A percentile compares a stretch with the other conserved stretches of the same genome.
Evolutionary conservation across 2,888 invertebrate genomes (phyloP).

Genomic region (Cantharis nigra): DNA sequence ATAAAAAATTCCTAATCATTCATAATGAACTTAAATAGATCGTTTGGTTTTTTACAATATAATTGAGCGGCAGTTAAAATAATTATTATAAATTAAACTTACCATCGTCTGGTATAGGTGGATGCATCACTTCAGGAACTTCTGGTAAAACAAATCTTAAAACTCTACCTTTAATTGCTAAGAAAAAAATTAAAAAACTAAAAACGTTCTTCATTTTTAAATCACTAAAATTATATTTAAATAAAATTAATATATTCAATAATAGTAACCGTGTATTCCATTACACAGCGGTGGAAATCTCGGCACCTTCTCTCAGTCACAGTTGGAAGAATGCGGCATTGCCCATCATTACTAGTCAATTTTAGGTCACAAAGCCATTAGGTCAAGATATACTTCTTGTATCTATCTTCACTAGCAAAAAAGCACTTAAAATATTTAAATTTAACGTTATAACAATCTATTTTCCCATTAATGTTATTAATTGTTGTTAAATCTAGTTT

Average conservation of each 20-base stretch:
- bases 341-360: conserved; percentile 5
- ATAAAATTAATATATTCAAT: conserved; percentile 7
- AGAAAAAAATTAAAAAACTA: conserved; percentile 4
- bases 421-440: neutral
- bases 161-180: neutral
- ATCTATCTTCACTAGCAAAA: neutral
- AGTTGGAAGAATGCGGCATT: conserved; percentile 17
- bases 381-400: conserved; percentile 19
- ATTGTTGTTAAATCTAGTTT: neutral
- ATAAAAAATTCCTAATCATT: neutral
- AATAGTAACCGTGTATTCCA: neutral
- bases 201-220: conserved; percentile 10
- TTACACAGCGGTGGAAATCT: neutral
- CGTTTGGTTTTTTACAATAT: neutral
- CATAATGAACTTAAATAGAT: neutral
- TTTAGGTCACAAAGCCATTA: conserved; percentile 23
- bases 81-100: conserved; percentile 31
- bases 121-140: conserved; percentile 56
- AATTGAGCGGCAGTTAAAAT: neutral
- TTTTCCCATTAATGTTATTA: neutral
- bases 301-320: neutral
- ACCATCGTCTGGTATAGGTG: conserved; percentile 58
- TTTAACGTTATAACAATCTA: neutral
- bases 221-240: conserved; percentile 6
- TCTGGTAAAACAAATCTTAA: conserved; percentile 48